Base-by-base conservation (phyloP, 2,888 invertebrate genomes). In the Spodoptera exigua region DNA sequence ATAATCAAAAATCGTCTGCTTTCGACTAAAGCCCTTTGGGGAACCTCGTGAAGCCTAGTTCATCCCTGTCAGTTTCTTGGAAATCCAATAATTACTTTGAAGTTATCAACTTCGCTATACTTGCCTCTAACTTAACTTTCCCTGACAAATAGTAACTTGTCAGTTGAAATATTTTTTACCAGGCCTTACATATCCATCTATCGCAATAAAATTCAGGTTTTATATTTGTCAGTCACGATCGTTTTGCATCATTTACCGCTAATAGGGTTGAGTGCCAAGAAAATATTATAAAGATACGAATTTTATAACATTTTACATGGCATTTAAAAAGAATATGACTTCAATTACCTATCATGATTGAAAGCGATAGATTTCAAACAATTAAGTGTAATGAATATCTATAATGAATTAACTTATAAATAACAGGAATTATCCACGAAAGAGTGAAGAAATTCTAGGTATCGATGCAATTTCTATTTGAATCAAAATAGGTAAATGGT, bases 111-210 rank as follows among this genome's bases (percentile, higher is more conserved):
- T 47, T 36, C 58, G 45, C 17, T 55, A 48, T 44, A 45, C 40
- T 57, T 44, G 2, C 40, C 44, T 54, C 47, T 44, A 56, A 45
- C 36, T 39, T 9, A 39, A 71, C 71, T 71, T 65, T 69, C 66
- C 14, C 51, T 45, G 40, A 55, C 47, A 65, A 58, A 65, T 59
- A 69, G n/a, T n/a, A n/a, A n/a, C 58, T 52, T 59, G 71, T 49
- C 65, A 57, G 46, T 70, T 47, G 39, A 46, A 49, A 54, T 49
- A 65, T 53, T 71, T 59, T 67, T 58, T 59, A 59, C 54, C 18
- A 48, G 55, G 47, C 37, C 45, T 65, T 44, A 70, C 47, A 36
- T 47, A 36, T 48, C 41, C 58, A 65, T 65, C 47, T 54, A 58
- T 70, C 32, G 66, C 54, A 70, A 71, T 71, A 52, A 36, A 34